These are phyloP conservation scores for Netelia fuscicornis DNA, from an alignment of 2,888 invertebrate species.

Conservation along the genomic window DNA sequence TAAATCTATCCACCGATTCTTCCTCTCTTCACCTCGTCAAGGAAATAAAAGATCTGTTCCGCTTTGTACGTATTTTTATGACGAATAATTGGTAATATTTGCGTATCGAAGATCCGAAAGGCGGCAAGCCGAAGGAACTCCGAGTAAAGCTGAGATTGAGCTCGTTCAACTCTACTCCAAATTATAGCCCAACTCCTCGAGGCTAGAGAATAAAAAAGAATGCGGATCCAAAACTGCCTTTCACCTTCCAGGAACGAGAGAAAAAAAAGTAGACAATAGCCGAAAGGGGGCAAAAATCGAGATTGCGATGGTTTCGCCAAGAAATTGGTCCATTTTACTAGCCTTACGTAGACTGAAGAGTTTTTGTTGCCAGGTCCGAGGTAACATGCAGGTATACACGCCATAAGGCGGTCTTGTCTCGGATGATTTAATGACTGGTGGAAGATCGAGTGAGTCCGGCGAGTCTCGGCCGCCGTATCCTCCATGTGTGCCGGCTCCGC, in stretches of 20 bases:
- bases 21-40: neutral
- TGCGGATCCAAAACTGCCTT: constrained; percentile 3
- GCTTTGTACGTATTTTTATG: too few relatives aligned
- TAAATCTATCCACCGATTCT: neutral
- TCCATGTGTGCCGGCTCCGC: neutral
- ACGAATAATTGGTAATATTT: constrained; percentile 18
- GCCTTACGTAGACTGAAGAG: neutral
- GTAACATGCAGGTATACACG: constrained; percentile 2
- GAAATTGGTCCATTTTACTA: neutral
- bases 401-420: neutral
- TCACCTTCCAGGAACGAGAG: constrained; percentile 37
- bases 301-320: neutral
- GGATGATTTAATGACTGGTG: constrained; percentile 37
- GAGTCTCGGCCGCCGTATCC: neutral
- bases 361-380: constrained; percentile 26
- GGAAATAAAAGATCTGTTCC: too few relatives aligned
- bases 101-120: neutral
- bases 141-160: neutral
- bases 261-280: constrained; percentile 3
- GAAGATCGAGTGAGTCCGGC: neutral
- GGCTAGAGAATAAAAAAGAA: constrained; percentile 21
- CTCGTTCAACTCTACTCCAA: neutral
- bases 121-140: neutral
- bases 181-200: neutral
- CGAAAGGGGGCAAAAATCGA: neutral